Evolutionary conservation across 2,888 invertebrate species (phyloP), one percentile per base, ranked within the genome.

Genomic region (Venustoraphidia nigricollis): DNA sequence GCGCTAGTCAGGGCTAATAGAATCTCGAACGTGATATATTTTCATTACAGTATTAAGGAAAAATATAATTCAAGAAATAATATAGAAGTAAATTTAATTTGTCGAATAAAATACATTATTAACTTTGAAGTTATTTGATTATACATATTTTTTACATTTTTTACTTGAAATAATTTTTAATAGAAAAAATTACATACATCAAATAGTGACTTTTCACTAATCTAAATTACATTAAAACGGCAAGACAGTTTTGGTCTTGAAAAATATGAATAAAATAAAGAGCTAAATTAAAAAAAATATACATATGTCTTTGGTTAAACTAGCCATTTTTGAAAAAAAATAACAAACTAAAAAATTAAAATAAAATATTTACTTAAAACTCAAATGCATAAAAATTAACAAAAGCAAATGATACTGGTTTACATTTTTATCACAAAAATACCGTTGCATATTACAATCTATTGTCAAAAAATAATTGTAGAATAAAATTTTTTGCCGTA

Each of bases 301-400:
- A 42, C 42, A 42, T 42, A 9, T 5, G 17, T 67, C 67, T 67
- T 67, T 67, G 67, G 67, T 66, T 63, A 63, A 61, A 64, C 67
- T 66, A 67, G 67, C 67, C 66, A 64, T 59, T 58, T 58, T 57
- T 54, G 57, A 60, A 56, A 57, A 58, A 55, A 55, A 36, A 39
- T 10, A 39, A 11, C 11, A 14, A 39, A 14, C 40, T 10, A 14
- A 9, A 14, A 39, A 14, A 14, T 11, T 39, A 14, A 39, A 39
- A 14, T 39, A 14, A 39, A 39, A 39, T 39, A 14, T 14, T 14
- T 10, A 14, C 17, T 39, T 17, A 17, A 27, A 27, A 27, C 27
- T 27, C 27, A 27, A 27, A 27, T 27, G 27, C 27, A 27, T 27
- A 27, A 27, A 27, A 27, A 27, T 27, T 27, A 27, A 27, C 27